A percentile compares a stretch with the other conserved stretches of the same genome.
Evolutionary conservation across 1,140 invertebrate species (phyloP).

Genomic region (Hyles euphorbiae): DNA sequence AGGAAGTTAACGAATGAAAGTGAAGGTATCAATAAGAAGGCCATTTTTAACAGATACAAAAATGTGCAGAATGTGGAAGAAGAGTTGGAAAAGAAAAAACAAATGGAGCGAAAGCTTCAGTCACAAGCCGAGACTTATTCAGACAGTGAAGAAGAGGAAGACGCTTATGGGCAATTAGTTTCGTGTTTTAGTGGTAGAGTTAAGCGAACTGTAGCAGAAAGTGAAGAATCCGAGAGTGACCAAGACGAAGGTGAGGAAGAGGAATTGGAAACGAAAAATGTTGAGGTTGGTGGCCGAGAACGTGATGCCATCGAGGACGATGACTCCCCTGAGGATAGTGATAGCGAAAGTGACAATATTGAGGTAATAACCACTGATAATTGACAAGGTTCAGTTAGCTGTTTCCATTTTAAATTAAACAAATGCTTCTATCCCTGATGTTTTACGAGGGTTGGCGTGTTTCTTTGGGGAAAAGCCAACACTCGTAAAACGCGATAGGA

Average conservation of each 20-base stretch:
- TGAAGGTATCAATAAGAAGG: conserved; percentile 54
- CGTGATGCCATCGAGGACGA: neutral
- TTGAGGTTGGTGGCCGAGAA: conserved; percentile 11
- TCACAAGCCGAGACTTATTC: conserved; percentile 44
- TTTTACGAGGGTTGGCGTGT: no score
- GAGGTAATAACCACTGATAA: neutral
- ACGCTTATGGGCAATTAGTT: conserved; percentile 75
- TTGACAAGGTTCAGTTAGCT: no score
- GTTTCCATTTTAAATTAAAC: no score
- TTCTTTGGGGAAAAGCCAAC: no score
- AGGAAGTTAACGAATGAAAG: conserved; percentile 42
- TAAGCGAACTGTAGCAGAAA: conserved; percentile 29
- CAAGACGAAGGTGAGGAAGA: conserved; percentile 5
- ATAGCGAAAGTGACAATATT: conserved; percentile 14
- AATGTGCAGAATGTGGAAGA: conserved; percentile 67
- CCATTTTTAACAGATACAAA: conserved; percentile 70
- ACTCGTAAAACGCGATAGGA: no score
- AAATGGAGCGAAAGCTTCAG: conserved; percentile 49
- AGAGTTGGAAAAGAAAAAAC: conserved; percentile 53
- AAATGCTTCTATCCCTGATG: no score
- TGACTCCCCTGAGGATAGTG: neutral
- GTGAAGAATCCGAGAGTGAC: conserved; percentile 45
- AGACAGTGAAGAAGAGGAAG: conserved; percentile 73
- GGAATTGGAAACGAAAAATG: conserved; percentile 16
- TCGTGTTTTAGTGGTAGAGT: conserved; percentile 69